Percentiles rank a stretch among this genome's conserved stretches.
These are phyloP conservation scores for Helarctos malayanus DNA, from an alignment of 2,797 vertebrate species.

Conservation along the genomic window DNA sequence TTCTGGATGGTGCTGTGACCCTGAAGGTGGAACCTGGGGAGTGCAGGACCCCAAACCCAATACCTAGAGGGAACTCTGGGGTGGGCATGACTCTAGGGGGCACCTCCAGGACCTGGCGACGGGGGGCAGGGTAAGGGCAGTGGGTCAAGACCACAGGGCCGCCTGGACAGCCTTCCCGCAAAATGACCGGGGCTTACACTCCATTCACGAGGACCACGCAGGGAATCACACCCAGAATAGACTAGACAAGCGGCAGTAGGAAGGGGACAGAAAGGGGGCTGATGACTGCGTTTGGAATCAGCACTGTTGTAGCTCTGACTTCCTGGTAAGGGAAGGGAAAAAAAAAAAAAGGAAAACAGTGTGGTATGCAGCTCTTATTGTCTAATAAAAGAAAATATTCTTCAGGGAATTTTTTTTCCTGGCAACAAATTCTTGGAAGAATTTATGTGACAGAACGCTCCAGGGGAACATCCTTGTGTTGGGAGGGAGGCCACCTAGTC, in stretches of 20 bases:
- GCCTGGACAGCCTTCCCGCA: not conserved
- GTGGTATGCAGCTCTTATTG: not conserved
- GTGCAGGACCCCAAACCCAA: not conserved
- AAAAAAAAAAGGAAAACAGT: not conserved
- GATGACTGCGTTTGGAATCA: not conserved
- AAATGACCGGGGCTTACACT: not conserved
- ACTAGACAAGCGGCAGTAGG: not conserved
- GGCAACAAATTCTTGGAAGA: constrained; percentile 65
- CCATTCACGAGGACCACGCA: fast-evolving
- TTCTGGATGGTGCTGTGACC: not conserved
- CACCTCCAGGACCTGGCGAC: fast-evolving
- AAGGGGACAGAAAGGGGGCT: not conserved
- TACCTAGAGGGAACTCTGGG: fast-evolving
- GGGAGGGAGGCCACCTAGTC: constrained; percentile 36
- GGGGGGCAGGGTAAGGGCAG: not conserved
- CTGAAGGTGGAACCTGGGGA: not conserved
- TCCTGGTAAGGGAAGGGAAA: not conserved
- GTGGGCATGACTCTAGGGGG: not conserved
- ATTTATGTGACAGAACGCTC: not conserved
- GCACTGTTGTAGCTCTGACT: not conserved
- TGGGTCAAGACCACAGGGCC: fast-evolving
- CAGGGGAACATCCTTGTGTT: not conserved
- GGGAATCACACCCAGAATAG: fast-evolving
- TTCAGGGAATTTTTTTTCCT: constrained; percentile 53
- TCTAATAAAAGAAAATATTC: constrained; percentile 60